These are phyloP conservation scores for Dendrolimus kikuchii DNA, from an alignment of 1,140 invertebrate genomes.

Conservation along the genomic window DNA sequence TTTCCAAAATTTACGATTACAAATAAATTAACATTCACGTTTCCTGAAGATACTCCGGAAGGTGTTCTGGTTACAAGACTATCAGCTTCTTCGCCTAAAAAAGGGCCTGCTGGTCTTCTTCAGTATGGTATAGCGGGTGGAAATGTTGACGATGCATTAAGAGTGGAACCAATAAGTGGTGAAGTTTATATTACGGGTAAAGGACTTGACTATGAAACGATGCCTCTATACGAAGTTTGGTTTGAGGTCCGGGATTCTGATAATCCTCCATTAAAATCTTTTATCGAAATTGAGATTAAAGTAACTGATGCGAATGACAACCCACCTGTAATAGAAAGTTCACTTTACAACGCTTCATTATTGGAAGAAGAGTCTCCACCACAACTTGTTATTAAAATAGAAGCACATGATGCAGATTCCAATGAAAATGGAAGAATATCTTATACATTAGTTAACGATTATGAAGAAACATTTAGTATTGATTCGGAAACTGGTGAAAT, in stretches of 20 bases:
- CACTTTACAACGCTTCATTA: slow-evolving; percentile 88
- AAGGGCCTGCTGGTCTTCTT: slow-evolving; percentile 77
- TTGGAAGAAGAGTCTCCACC: slow-evolving; percentile 90
- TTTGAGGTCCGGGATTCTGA: slow-evolving; percentile 92
- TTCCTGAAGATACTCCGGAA: slow-evolving; percentile 85
- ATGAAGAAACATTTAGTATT: slow-evolving; percentile 85
- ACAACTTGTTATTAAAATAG: slow-evolving; percentile 82
- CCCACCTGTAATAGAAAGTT: slow-evolving; percentile 84
- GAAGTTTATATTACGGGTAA: slow-evolving; percentile 83
- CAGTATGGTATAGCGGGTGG: slow-evolving; percentile 92
- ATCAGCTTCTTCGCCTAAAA: slow-evolving; percentile 82
- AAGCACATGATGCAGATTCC: slow-evolving; percentile 89
- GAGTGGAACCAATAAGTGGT: slow-evolving; percentile 85
- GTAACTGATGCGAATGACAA: slow-evolving; percentile 96
- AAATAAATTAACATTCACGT: slow-evolving; percentile 79
- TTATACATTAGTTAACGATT: slow-evolving; percentile 84
- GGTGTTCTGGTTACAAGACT: slow-evolving; percentile 82
- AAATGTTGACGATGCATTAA: slow-evolving; percentile 88
- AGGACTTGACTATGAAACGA: slow-evolving; percentile 91
- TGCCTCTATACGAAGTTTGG: slow-evolving; percentile 91
- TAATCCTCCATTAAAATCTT: slow-evolving; percentile 83
- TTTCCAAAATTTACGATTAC: slow-evolving; percentile 84
- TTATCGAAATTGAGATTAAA: slow-evolving; percentile 84
- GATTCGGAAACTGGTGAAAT: slow-evolving; percentile 88
- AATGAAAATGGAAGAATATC: slow-evolving; percentile 88